These are phyloP conservation scores for Parthenolecanium corni DNA, from an alignment of 2,888 invertebrate species.

Conservation along the genomic window DNA sequence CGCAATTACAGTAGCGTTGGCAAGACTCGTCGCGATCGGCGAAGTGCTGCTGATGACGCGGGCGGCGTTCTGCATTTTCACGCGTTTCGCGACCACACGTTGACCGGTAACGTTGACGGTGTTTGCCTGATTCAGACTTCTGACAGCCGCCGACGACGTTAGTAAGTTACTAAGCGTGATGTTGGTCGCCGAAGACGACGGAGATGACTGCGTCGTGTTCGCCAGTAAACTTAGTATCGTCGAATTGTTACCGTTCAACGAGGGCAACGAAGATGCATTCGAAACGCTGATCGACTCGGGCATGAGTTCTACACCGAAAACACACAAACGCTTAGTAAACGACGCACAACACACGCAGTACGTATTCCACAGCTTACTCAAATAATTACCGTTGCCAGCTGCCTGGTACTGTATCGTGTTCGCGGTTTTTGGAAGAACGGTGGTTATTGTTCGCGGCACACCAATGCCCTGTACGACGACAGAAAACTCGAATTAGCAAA, in stretches of 20 bases:
- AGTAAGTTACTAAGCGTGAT: constrained; percentile 19
- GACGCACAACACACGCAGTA: not conserved
- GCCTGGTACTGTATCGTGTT: constrained; percentile 16
- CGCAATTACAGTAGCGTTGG: constrained; percentile 11
- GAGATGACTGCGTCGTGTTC: constrained; percentile 4
- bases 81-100: constrained; percentile 21
- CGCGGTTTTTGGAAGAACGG: constrained; percentile 15
- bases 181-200: constrained; percentile 10
- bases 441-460: constrained; percentile 8
- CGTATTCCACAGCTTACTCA: not conserved
- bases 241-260: constrained; percentile 19
- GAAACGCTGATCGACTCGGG: not conserved
- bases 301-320: not conserved
- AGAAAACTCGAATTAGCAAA: too few relatives aligned
- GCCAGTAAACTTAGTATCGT: constrained; percentile 19
- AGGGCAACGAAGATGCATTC: not conserved
- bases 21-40: not conserved
- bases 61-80: constrained; percentile 25
- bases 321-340: not conserved
- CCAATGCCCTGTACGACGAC: not conserved
- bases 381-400: constrained; percentile 6
- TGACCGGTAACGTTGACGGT: constrained; percentile 17
- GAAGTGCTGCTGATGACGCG: constrained; percentile 12
- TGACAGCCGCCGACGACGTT: constrained; percentile 4
- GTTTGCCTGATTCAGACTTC: not conserved